phyloP scores from a whole-genome alignment of 2,888 invertebrate species.

The Cerastis rubricosa region DNA sequence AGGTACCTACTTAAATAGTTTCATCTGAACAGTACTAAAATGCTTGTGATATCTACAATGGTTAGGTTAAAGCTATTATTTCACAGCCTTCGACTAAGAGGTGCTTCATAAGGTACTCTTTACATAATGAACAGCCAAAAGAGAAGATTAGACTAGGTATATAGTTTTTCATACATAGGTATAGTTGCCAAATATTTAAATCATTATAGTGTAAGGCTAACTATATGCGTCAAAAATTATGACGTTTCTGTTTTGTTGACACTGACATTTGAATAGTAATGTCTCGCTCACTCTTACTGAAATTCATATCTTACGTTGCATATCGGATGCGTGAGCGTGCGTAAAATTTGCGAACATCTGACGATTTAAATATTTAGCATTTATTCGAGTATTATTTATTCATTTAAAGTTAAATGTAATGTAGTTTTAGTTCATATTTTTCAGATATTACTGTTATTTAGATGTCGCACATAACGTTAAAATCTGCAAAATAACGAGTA shows the following conservation, averaged over 20 bases:
- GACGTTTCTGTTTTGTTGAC: background rate
- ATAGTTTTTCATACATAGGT: background rate
- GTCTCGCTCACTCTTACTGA: background rate
- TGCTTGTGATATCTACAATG: constrained; percentile 81
- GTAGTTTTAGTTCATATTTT: constrained; percentile 17
- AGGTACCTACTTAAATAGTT: constrained; percentile 13
- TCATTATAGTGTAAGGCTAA: background rate
- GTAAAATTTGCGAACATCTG: background rate
- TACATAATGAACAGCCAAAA: constrained; percentile 54
- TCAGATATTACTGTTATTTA: background rate
- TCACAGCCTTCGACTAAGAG: constrained; percentile 89
- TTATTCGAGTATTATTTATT: constrained; percentile 11
- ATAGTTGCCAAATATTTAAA: background rate
- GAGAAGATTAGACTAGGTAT: constrained; percentile 42
- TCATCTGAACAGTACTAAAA: constrained; percentile 51
- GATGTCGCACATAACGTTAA: background rate
- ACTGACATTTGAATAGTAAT: background rate
- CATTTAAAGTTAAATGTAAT: background rate
- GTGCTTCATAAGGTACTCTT: constrained; percentile 76
- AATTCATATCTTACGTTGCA: background rate
- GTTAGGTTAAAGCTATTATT: constrained; percentile 89
- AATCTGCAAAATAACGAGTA: constrained; percentile 6
- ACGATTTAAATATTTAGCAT: constrained; percentile 2
- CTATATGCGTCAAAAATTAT: background rate
- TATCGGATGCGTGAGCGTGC: background rate